Evolutionary conservation across 1,140 invertebrate genomes (phyloP), one percentile per base, ranked within the genome.

Genomic region (Apis laboriosa): DNA sequence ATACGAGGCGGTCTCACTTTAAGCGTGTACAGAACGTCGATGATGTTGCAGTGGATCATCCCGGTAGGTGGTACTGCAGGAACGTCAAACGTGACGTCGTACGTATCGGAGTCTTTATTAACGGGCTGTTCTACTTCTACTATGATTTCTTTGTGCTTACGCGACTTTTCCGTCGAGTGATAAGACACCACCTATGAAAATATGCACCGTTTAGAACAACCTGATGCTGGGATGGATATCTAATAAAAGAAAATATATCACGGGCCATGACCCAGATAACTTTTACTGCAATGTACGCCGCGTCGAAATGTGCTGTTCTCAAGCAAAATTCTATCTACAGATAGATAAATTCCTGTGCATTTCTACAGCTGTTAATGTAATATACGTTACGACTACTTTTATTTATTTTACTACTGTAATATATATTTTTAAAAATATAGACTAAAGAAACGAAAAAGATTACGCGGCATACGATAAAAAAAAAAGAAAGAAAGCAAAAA

Each of bases 61-160:
- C 90, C 89, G 1, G 90, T 90, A 19, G 92, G 92, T 21, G 92
- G 91, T 64, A 92, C 68, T 49, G 92, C 88, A 12, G 92, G 91
- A 17, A 92, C 84, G 56, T 90, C 90, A 66, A 92, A 85, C 9
- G 84, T 61, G 53, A 88, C 84, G 19, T 88, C 84, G 71, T 89
- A 89, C 12, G 73, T 60, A 12, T 89, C 67, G n/a, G 68, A 68
- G 43, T 84, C 80, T 73, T 80, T 80, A 24, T 80, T 78, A 60
- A 92, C 85, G 13, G 88, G 88, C 67, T 91, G 84, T 51, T 90
- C 88, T 60, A 92, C 89, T 80, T 92, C 92, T 8, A 92, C 88
- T 49, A 92, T 83, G 61, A 92, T 91, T 67, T 92, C 92, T 82
- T 92, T 92, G 85, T 92, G 92, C 61, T 87, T 89, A 49, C 92